Evolutionary conservation across 2,113 vertebrate genomes (phyloP), one percentile per base, ranked within the genome.

Genomic region (Passerina amoena): DNA sequence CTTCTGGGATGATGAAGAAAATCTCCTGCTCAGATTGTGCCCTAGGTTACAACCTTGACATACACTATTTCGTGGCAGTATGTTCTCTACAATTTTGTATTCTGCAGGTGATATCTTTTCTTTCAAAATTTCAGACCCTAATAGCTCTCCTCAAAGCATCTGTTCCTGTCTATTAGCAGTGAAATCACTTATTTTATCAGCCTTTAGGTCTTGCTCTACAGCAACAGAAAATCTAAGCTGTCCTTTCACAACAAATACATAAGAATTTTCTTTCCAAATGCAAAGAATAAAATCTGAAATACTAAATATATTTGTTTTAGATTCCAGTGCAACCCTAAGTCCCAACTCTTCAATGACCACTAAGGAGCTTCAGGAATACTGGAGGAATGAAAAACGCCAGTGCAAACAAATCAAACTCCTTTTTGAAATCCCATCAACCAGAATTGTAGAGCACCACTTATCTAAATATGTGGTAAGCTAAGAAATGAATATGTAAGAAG

Each of bases 391-490:
- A 94, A 99, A 99, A 94, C 70, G 96, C 64, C 80, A 57, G 19
- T 94, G 98, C 70, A 98, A 97, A 72, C 98, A 97, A 1, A 92
- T 98, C 75, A 97, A 97, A 63, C 98, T 99, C 56, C 97, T 99
- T 81, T 99, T 99, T 85, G 98, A 99, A 95, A 98, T 99, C 47
- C 96, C 98, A 2, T 98, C 98, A 0, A 89, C 98, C 61, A 98
- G 98, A 42, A 98, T 98, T 9, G 96, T 98, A 33, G 97, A 99
- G 48, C 94, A 98, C 1, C 63, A 35, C 19, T 88, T 98, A 18
- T 98, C 98, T 70, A 99, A 98, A 98, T 98, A 99, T 3, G 99
- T 99, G 99, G 99, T 99, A 97, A 98, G 98, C 22, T 44, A 68
- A 91, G 68, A 95, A 77, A 85, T 78, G 1, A 93, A 92, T 92